Percentiles rank a stretch among this genome's conserved stretches.
These are phyloP conservation scores for Chelidonichthys spinosus DNA, from an alignment of 2,797 vertebrate genomes.

Conservation along the genomic window DNA sequence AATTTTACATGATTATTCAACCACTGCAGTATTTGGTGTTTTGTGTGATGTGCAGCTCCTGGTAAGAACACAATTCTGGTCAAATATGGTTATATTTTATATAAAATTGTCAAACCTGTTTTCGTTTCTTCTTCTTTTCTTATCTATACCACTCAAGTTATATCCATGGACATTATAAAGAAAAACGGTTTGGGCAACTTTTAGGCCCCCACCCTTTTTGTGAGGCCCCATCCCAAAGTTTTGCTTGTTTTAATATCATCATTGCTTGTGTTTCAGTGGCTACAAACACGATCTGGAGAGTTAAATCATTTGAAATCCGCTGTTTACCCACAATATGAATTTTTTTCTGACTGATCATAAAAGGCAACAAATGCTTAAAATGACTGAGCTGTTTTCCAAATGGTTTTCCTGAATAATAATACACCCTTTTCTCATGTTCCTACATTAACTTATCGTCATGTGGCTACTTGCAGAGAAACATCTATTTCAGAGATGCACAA, in stretches of 20 bases:
- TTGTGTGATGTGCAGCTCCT: slow-evolving; percentile 16
- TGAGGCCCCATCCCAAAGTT: not conserved
- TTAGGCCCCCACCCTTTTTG: not conserved
- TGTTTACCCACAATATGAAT: slow-evolving; percentile 3
- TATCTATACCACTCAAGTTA: not conserved
- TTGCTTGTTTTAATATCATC: not conserved
- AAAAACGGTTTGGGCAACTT: not conserved
- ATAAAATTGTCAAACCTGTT: not conserved
- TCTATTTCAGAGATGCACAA: not conserved
- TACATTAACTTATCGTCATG: not conserved
- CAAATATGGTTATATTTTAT: not conserved
- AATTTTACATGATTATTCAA: slow-evolving; percentile 19
- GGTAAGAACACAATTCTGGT: not conserved
- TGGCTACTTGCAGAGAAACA: slow-evolving; percentile 6
- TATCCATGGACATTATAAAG: not conserved
- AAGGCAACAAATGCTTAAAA: slow-evolving; percentile 3
- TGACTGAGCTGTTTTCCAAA: not conserved
- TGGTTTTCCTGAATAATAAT: slow-evolving; percentile 1
- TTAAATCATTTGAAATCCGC: slow-evolving; percentile 17
- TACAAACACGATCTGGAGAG: not conserved
- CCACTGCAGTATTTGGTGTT: not conserved
- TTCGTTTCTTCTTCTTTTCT: not conserved
- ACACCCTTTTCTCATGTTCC: not conserved
- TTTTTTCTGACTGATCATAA: slow-evolving; percentile 9
- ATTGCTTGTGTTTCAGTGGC: not conserved